Evolutionary conservation across 2,888 invertebrate genomes (phyloP), one percentile per base, ranked within the genome.

Genomic region (Cynaeus angustus): DNA sequence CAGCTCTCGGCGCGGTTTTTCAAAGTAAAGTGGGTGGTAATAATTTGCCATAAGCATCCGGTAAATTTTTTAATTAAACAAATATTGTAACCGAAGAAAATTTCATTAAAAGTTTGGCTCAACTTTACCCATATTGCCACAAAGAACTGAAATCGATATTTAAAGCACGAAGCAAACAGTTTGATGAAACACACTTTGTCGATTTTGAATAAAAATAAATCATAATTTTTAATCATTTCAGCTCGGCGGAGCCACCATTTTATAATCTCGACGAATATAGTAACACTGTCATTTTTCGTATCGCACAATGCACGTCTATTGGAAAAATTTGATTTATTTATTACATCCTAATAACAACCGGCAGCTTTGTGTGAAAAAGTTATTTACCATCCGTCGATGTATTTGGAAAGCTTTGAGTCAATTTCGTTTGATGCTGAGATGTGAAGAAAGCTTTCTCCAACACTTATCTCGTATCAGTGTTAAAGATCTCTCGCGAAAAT

Each of bases 251-350:
- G n/a, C n/a, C n/a, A n/a, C n/a, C n/a, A n/a, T n/a, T n/a, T n/a
- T n/a, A n/a, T n/a, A n/a, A n/a, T n/a, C n/a, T n/a, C n/a, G n/a
- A n/a, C n/a, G n/a, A n/a, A n/a, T n/a, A n/a, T n/a, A n/a, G n/a
- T n/a, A n/a, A n/a, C n/a, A n/a, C n/a, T n/a, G n/a, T n/a, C n/a
- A n/a, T n/a, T n/a, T n/a, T n/a, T n/a, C n/a, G n/a, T n/a, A n/a
- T n/a, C n/a, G n/a, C n/a, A n/a, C n/a, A n/a, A n/a, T n/a, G n/a
- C n/a, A n/a, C n/a, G 21, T 50, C 12, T 50, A 10, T 53, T 28
- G 30, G n/a, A 53, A 58, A 58, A 56, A 56, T 28, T 28, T 58
- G 58, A 43, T 58, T 58, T 58, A 58, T 58, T 58, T 58, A 58
- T 58, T 58, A 45, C 41, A 38, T 38, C 33, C 7, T 55, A 55